A percentile compares a stretch with the other conserved stretches of the same genome.
Evolutionary conservation across 1,140 invertebrate species (phyloP).

Genomic region (Bilobella aurantiaca): DNA sequence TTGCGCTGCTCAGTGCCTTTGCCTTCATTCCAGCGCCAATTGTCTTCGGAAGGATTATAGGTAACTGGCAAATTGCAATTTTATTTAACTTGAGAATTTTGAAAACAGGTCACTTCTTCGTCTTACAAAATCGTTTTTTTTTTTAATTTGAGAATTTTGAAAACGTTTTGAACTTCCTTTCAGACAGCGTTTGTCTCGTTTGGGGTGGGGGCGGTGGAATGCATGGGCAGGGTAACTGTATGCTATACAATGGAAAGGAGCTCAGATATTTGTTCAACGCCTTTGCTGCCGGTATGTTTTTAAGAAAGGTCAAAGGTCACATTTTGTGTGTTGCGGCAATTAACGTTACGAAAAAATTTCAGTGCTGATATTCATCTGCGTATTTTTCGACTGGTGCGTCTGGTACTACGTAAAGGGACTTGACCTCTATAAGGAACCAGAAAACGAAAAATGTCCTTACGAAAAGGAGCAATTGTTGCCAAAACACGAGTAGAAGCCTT

Average conservation of each 20-base stretch:
- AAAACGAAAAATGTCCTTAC: neutral
- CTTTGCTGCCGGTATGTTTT: constrained; percentile 48
- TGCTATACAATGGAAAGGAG: constrained; percentile 55
- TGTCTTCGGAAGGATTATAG: constrained; percentile 57
- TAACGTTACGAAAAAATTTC: neutral
- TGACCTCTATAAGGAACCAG: constrained; percentile 21
- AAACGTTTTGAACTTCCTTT: constrained; percentile 8
- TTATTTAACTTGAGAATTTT: neutral
- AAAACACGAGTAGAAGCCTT: neutral
- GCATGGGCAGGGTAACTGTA: constrained; percentile 59
- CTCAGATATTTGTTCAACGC: constrained; percentile 55
- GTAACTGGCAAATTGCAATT: constrained; percentile 38
- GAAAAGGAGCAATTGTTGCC: neutral
- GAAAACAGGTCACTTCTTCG: no score
- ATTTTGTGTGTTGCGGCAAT: neutral
- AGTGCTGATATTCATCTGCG: constrained; percentile 16
- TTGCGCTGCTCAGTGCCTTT: constrained; percentile 51
- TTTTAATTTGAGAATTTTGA: neutral
- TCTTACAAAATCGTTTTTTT: no score
- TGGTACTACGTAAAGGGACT: constrained; percentile 23
- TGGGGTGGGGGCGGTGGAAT: constrained; percentile 66
- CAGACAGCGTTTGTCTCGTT: constrained; percentile 55
- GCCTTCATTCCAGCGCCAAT: constrained; percentile 58
- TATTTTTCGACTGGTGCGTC: constrained; percentile 20
- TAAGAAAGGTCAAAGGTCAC: neutral